Evolutionary conservation across 2,797 vertebrate genomes (phyloP).

Genomic region (Carapus acus): DNA sequence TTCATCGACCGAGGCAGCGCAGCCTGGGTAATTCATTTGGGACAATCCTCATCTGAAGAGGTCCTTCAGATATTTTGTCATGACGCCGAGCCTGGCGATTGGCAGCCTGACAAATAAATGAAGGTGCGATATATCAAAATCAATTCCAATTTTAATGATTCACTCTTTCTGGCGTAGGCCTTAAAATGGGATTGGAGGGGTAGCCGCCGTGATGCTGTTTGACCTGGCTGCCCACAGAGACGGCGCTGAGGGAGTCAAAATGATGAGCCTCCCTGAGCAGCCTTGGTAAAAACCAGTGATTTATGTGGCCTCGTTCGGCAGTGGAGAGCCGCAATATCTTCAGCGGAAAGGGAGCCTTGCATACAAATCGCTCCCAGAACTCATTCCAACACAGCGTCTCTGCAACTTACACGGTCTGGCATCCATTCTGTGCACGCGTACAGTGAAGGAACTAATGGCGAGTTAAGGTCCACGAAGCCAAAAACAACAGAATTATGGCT

Average conservation of each 20-base stretch:
- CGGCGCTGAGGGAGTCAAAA: constrained; percentile 1
- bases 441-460: no score
- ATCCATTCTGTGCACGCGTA: no score
- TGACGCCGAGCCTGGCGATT: no score
- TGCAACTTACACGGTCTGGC: no score
- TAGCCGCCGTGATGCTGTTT: no score
- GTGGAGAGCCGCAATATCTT: not conserved
- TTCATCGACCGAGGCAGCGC: no score
- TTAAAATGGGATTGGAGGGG: no score
- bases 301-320: constrained; percentile 5
- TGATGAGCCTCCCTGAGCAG: constrained; percentile 6
- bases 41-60: no score
- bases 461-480: no score
- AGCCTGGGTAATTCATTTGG: no score
- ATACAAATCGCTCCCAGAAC: constrained; percentile 2
- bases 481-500: constrained; percentile 57
- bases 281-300: constrained; percentile 30
- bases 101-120: no score
- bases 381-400: constrained; percentile 15
- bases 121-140: constrained; percentile 14
- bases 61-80: no score
- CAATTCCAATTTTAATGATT: constrained; percentile 10
- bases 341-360: not conserved
- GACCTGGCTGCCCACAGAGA: constrained; percentile 2
- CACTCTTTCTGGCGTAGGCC: constrained; percentile 14